phyloP scores from a whole-genome alignment of 2,888 invertebrate species.

The Athripsodes cinereus region DNA sequence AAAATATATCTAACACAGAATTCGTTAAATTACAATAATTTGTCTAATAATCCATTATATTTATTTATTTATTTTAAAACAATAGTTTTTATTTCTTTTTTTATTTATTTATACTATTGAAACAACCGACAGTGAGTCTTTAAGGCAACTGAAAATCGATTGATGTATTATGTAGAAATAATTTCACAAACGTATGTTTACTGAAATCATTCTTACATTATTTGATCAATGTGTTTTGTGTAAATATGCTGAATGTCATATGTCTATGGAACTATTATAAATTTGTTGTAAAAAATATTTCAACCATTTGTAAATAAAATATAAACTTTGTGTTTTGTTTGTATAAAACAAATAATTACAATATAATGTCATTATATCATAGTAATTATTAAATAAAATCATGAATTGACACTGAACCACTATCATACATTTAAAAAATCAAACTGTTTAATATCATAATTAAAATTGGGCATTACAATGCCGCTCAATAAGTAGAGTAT shows the following conservation, averaged over 20 bases:
- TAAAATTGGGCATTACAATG: not conserved
- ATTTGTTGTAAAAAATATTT: constrained; percentile 27
- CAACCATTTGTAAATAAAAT: constrained; percentile 19
- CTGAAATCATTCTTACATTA: not conserved
- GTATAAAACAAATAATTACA: constrained; percentile 21
- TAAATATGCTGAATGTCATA: constrained; percentile 14
- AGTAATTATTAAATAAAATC: not conserved
- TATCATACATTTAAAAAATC: too few species aligned
- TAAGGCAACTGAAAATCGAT: constrained; percentile 29
- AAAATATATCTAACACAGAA: too few species aligned
- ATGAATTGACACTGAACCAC: not conserved
- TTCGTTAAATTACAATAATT: not conserved
- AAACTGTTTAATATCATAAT: not conserved
- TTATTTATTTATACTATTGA: constrained; percentile 25
- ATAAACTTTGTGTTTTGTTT: constrained; percentile 22
- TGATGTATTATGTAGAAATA: constrained; percentile 18
- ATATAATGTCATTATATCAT: constrained; percentile 6
- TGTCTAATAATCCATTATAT: constrained; percentile 1
- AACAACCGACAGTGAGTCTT: constrained; percentile 28
- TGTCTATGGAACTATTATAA: constrained; percentile 26
- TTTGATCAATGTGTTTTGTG: not conserved
- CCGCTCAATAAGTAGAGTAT: not conserved
- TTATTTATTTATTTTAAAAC: not conserved
- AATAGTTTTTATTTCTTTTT: too few species aligned
- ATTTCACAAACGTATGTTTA: not conserved